phyloP scores from a whole-genome alignment of 1,140 invertebrate species.

The Drepana arcuata region DNA sequence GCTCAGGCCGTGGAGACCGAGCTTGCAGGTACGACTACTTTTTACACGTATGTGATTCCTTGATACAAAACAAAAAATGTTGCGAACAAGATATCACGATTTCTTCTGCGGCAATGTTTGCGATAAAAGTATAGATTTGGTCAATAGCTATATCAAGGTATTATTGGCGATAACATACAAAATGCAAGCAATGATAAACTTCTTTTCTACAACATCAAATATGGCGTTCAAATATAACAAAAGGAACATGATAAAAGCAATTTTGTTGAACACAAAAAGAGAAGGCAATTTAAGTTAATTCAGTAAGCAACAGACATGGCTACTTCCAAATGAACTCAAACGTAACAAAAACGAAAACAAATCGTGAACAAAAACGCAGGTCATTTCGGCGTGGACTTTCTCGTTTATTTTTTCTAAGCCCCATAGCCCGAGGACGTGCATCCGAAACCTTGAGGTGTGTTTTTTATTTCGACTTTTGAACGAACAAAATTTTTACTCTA shows the following conservation, averaged over 20 bases:
- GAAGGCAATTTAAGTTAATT: slow-evolving; percentile 67
- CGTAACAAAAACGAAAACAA: slow-evolving; percentile 70
- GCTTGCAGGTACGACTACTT: too few species aligned
- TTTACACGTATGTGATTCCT: too few species aligned
- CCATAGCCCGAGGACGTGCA: slow-evolving; percentile 51
- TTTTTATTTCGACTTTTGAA: slow-evolving; percentile 34
- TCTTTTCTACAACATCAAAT: too few species aligned
- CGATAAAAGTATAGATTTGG: too few species aligned
- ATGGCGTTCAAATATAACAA: too few species aligned
- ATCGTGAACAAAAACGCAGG: slow-evolving; percentile 68
- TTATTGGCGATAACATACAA: too few species aligned
- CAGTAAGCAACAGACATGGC: slow-evolving; percentile 66
- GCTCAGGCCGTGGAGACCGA: too few species aligned
- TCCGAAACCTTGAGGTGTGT: slow-evolving; percentile 51
- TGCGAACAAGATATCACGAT: too few species aligned
- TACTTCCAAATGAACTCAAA: slow-evolving; percentile 70
- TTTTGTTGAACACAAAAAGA: slow-evolving; percentile 49
- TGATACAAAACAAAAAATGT: too few species aligned
- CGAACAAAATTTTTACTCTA: slow-evolving; percentile 45
- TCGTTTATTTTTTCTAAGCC: slow-evolving; percentile 65
- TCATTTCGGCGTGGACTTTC: slow-evolving; percentile 59
- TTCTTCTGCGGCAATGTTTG: too few species aligned
- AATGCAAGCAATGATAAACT: too few species aligned
- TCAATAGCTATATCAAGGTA: too few species aligned
- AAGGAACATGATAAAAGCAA: slow-evolving; percentile 40